Conservation (phyloP, 1,140 invertebrate genomes). For the Ceratosolen solmsi region DNA sequence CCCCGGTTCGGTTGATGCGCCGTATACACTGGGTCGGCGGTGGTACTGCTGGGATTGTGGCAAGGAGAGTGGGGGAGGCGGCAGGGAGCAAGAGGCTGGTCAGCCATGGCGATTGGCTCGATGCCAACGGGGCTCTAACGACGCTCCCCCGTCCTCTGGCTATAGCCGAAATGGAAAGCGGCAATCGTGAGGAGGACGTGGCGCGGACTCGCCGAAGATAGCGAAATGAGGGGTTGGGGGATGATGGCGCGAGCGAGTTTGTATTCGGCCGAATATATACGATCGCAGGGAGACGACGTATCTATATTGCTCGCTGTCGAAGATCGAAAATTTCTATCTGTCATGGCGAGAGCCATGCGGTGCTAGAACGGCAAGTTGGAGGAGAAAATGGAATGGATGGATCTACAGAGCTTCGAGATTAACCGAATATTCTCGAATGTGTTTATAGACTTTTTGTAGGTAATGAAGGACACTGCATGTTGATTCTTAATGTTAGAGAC, state of each 20-base stretch:
- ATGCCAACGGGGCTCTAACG: conserved; percentile 42
- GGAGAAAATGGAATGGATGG: neutral
- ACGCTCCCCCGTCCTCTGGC: conserved; percentile 7
- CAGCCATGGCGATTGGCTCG: conserved; percentile 41
- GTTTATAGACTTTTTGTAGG: too few relatives aligned
- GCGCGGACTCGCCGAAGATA: conserved; percentile 45
- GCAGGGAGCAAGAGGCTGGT: conserved; percentile 13
- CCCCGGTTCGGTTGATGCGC: neutral
- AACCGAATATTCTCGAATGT: too few relatives aligned
- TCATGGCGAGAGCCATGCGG: neutral
- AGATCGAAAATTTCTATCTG: conserved; percentile 29
- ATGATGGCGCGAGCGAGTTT: conserved; percentile 11
- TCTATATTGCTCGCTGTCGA: neutral
- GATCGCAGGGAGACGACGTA: neutral
- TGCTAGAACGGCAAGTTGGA: neutral
- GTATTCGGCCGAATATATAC: neutral
- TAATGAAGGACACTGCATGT: too few relatives aligned
- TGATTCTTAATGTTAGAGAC: too few relatives aligned
- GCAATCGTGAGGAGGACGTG: conserved; percentile 19
- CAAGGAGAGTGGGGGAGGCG: neutral
- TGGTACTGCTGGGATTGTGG: neutral
- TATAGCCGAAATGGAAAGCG: conserved; percentile 12
- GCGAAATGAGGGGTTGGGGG: conserved; percentile 38
- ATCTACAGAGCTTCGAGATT: too few relatives aligned
- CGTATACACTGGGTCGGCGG: neutral